Percentiles rank a stretch among this genome's conserved stretches.
phyloP scores from a whole-genome alignment of 1,140 invertebrate species.

The Scaptomyza montana region DNA sequence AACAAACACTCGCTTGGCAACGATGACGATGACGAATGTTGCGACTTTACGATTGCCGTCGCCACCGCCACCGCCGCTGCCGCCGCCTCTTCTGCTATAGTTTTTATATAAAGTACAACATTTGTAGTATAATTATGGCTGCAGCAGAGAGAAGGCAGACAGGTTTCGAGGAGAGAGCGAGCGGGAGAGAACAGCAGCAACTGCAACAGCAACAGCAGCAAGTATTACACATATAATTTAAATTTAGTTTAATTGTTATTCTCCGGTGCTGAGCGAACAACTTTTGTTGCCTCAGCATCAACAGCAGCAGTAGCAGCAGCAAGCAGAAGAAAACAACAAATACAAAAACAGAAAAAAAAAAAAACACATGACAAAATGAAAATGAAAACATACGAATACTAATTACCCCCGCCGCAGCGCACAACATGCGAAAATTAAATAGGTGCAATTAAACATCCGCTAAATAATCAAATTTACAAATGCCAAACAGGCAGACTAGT shows the following conservation, averaged over 20 bases:
- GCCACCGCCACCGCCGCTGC: constrained; percentile 23
- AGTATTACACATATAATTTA: constrained; percentile 81
- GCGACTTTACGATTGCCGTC: constrained; percentile 7
- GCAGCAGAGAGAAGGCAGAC: constrained; percentile 11
- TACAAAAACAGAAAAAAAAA: constrained; percentile 35
- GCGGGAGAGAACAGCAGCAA: not conserved
- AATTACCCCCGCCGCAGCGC: constrained; percentile 19
- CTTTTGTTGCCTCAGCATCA: constrained; percentile 24
- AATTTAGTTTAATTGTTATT: constrained; percentile 83
- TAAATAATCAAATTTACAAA: constrained; percentile 82
- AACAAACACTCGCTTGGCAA: constrained; percentile 32
- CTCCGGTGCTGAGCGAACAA: constrained; percentile 61
- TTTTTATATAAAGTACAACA: constrained; percentile 34
- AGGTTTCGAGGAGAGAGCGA: not conserved
- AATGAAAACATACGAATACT: constrained; percentile 60
- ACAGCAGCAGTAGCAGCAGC: constrained; percentile 45
- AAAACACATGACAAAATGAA: constrained; percentile 65
- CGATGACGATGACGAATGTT: constrained; percentile 60
- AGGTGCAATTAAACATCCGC: constrained; percentile 83
- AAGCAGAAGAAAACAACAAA: constrained; percentile 42
- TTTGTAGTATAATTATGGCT: constrained; percentile 66
- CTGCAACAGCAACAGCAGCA: constrained; percentile 31
- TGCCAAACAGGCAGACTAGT: constrained; percentile 27
- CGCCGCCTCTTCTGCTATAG: constrained; percentile 46
- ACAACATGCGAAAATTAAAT: constrained; percentile 79